phyloP scores from a whole-genome alignment of 2,888 invertebrate genomes.

The Drosophila rellima region DNA sequence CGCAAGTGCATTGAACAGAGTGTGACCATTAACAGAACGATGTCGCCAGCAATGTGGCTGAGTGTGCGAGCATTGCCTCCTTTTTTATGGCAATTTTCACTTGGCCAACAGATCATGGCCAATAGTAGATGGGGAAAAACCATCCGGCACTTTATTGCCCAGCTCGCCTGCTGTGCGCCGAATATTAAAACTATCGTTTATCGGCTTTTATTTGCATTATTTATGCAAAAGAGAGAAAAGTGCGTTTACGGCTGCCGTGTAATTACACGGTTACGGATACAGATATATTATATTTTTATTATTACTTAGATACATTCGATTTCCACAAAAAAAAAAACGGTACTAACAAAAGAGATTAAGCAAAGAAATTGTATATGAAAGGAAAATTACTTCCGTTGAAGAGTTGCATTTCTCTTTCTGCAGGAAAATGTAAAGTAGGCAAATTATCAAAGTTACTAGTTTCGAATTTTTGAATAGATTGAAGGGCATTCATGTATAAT shows the following conservation, averaged over 20 bases:
- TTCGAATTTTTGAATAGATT: too few relatives aligned
- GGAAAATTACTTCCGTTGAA: neutral
- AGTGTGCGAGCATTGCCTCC: constrained; percentile 69
- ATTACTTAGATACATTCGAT: constrained; percentile 9
- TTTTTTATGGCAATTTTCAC: constrained; percentile 81
- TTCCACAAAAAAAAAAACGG: neutral
- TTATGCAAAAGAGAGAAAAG: constrained; percentile 66
- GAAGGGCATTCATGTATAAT: too few relatives aligned
- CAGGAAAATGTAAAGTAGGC: too few relatives aligned
- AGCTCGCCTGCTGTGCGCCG: constrained; percentile 65
- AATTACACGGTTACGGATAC: constrained; percentile 5
- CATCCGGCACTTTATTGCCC: constrained; percentile 66
- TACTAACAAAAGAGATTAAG: neutral
- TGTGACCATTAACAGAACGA: constrained; percentile 78
- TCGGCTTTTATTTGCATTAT: constrained; percentile 73
- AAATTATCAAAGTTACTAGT: too few relatives aligned
- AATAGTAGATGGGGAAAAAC: constrained; percentile 53
- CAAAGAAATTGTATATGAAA: neutral
- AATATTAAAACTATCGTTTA: constrained; percentile 71
- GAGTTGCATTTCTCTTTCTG: constrained; percentile 1
- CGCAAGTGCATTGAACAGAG: constrained; percentile 44
- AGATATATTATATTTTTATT: constrained; percentile 12
- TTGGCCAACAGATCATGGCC: constrained; percentile 31
- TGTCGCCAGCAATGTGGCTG: constrained; percentile 63
- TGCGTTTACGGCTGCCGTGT: constrained; percentile 31